Evolutionary conservation across 1,140 invertebrate species (phyloP), one percentile per base, ranked within the genome.

Genomic region (Battus philenor): DNA sequence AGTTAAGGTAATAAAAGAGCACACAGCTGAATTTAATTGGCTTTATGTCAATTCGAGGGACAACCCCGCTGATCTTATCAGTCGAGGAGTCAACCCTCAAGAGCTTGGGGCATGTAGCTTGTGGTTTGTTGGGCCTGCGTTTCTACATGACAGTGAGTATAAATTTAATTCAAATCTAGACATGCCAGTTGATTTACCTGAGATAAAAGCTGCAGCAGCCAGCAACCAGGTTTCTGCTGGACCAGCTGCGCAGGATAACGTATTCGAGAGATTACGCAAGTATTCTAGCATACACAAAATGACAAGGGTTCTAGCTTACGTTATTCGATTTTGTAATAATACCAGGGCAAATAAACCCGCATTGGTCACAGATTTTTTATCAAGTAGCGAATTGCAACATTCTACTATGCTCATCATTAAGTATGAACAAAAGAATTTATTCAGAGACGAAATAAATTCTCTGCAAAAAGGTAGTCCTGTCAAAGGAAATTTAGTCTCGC

Each of bases 101-200:
- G 47, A 44, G 7, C 47, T 55, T 11, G 5, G 44, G 9, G 13
- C 10, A 24, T 38, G 52, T 34, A 11, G 7, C 18, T 9, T 41
- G 4, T 50, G 47, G 47, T 50, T 30, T 18, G 13, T 20, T 27
- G 46, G 46, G 1, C 46, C 46, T 8, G n/a, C n/a, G n/a, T n/a
- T n/a, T n/a, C n/a, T n/a, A n/a, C n/a, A n/a, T n/a, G n/a, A n/a
- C n/a, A n/a, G n/a, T n/a, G n/a, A n/a, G n/a, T n/a, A n/a, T n/a
- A n/a, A n/a, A n/a, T n/a, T n/a, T n/a, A n/a, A n/a, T n/a, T n/a
- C n/a, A n/a, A n/a, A n/a, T n/a, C n/a, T n/a, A n/a, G n/a, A n/a
- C n/a, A n/a, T n/a, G n/a, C n/a, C n/a, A n/a, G n/a, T n/a, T n/a
- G n/a, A n/a, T n/a, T n/a, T n/a, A n/a, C n/a, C n/a, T n/a, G n/a